Evolutionary conservation across 2,888 invertebrate genomes (phyloP).

Genomic region (Leptinotarsa juncta): DNA sequence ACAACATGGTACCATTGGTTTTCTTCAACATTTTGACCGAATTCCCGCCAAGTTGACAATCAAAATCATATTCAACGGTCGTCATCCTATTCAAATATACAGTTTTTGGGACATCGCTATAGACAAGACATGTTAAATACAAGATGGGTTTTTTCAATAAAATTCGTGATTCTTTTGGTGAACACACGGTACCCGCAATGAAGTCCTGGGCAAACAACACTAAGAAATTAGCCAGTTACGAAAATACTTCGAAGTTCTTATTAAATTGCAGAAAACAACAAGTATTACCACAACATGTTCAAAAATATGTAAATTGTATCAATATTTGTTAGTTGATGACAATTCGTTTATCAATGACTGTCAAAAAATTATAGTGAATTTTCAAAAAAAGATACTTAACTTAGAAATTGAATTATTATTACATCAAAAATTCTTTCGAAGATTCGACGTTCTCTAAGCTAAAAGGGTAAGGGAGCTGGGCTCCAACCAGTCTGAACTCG

Average conservation of each 20-base stretch:
- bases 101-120: slow-evolving; percentile 17
- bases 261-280: slow-evolving; percentile 24
- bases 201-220: slow-evolving; percentile 18
- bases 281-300: not conserved
- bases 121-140: slow-evolving; percentile 14
- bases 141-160: slow-evolving; percentile 8
- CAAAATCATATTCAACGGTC: too few relatives aligned
- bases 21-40: too few relatives aligned
- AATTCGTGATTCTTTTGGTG: slow-evolving; percentile 17
- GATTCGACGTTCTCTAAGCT: too few relatives aligned
- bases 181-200: not conserved
- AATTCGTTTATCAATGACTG: not conserved
- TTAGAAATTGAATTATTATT: not conserved
- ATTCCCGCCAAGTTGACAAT: too few relatives aligned
- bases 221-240: slow-evolving; percentile 20
- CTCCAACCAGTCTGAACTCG: too few relatives aligned
- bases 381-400: not conserved
- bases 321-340: not conserved
- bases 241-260: slow-evolving; percentile 21
- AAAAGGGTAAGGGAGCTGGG: too few relatives aligned
- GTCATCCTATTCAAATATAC: not conserved
- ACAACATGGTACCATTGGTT: too few relatives aligned
- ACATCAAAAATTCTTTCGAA: too few relatives aligned
- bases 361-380: not conserved
- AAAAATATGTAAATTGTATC: not conserved